phyloP scores from a whole-genome alignment of 2,888 invertebrate species.

The Oligia fasciuncula region DNA sequence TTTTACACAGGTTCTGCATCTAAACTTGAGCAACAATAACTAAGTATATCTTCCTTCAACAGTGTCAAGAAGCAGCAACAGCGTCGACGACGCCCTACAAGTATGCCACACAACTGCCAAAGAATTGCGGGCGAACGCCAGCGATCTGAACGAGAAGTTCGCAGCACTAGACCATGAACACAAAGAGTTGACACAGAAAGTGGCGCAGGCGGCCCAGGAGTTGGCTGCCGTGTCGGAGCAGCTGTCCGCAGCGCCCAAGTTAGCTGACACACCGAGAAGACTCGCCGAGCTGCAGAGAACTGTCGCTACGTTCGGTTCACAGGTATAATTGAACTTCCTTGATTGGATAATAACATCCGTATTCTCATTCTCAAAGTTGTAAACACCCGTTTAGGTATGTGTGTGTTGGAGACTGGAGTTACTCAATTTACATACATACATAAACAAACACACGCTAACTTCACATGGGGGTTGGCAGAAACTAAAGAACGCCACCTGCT shows the following conservation, averaged over 20 bases:
- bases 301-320: conserved; percentile 91
- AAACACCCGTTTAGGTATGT: background rate
- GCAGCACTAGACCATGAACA: conserved; percentile 90
- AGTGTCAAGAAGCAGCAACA: conserved; percentile 92
- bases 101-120: conserved; percentile 93
- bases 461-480: background rate
- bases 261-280: conserved; percentile 90
- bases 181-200: conserved; percentile 77
- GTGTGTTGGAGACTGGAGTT: background rate
- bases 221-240: conserved; percentile 90
- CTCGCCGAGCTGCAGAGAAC: conserved; percentile 89
- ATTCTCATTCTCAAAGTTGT: background rate
- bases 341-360: background rate
- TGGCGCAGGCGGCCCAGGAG: conserved; percentile 85
- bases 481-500: background rate
- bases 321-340: conserved; percentile 78
- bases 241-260: conserved; percentile 90
- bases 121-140: conserved; percentile 92
- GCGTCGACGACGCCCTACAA: conserved; percentile 92
- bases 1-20: background rate
- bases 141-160: conserved; percentile 89
- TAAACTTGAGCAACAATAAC: background rate
- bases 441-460: background rate
- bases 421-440: background rate
- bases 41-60: conserved; percentile 57